Base-by-base conservation (phyloP, 2,113 vertebrate species). In the Indri indri region DNA sequence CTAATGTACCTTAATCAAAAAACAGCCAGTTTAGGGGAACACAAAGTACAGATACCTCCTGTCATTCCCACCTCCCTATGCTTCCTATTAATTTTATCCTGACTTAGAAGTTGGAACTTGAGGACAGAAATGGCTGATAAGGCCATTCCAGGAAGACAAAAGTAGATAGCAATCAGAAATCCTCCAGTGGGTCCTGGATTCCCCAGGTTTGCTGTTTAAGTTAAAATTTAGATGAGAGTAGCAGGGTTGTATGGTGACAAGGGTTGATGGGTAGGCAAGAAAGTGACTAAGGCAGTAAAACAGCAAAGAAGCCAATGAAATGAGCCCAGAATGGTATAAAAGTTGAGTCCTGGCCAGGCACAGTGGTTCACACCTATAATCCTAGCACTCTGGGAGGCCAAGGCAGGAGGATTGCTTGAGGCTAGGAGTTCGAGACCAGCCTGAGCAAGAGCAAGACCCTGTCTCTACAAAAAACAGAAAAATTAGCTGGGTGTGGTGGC, bases 41-140 rank as follows among this genome's bases (percentile, higher is more conserved):
- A 90, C 59, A 90, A 84, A 80, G 27, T 84, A 91, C 61, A 83
- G 25, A 63, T 37, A 95, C 25, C 34, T 95, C 32, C 30, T 23
- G n/a, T 83, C 50, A 94, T 87, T 93, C 70, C 52, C 89, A 76
- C 45, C 8, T 81, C 14, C 30, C 54, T 23, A 25, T 92, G 34
- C 65, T 97, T 88, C 47, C 63, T 68, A 34, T 93, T 93, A 71
- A 79, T 54, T 96, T 84, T 90, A 93, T 87, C 32, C 61, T 86
- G 73, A 57, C 42, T 63, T 93, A 4, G 34, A 90, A 81, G 32
- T 85, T 95, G 42, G 27, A 86, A 95, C 52, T 85, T 86, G 57
- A 93, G 40, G 30, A 85, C 34, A 84, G 34, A 85, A 76, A 94
- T 82, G 77, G 6, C 87, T 73, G 45, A 61, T 47, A 79, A 4